Percentiles rank a stretch among this genome's conserved stretches.
Conservation (phyloP, 1,140 invertebrate genomes). For the Bombus balteatus region DNA sequence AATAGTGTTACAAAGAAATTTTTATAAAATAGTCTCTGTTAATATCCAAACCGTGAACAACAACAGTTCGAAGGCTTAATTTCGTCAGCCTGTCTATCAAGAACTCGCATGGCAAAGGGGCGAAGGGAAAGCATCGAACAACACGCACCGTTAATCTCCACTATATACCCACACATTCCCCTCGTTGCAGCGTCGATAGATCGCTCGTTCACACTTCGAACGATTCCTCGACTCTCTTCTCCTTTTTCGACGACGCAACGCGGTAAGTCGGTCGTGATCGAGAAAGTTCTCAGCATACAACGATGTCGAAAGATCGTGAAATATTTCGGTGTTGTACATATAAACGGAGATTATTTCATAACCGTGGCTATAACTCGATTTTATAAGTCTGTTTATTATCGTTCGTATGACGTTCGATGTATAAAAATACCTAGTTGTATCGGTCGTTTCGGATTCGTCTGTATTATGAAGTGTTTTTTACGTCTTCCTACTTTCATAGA, state of each 20-base stretch:
- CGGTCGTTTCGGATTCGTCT: neutral
- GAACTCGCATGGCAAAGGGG: neutral
- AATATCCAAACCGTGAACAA: neutral
- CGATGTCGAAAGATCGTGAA: conserved; percentile 14
- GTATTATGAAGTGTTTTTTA: neutral
- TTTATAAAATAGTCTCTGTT: neutral
- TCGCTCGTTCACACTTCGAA: neutral
- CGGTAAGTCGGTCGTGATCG: conserved; percentile 28
- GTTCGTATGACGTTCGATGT: neutral
- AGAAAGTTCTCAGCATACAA: neutral
- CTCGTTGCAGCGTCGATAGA: neutral
- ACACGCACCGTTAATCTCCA: neutral
- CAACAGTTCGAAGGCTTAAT: neutral
- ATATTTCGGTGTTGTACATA: neutral
- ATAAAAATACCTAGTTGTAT: conserved; percentile 25
- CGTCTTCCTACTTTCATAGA: neutral
- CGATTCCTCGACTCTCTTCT: neutral
- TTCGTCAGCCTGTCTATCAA: neutral
- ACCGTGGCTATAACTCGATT: neutral
- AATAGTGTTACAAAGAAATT: neutral
- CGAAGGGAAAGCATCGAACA: neutral
- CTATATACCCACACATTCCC: neutral
- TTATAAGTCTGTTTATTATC: conserved; percentile 15
- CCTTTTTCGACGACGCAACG: neutral
- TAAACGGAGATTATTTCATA: conserved; percentile 5